Base-by-base conservation (phyloP, 2,888 invertebrate genomes). In the Galeruca laticollis region DNA sequence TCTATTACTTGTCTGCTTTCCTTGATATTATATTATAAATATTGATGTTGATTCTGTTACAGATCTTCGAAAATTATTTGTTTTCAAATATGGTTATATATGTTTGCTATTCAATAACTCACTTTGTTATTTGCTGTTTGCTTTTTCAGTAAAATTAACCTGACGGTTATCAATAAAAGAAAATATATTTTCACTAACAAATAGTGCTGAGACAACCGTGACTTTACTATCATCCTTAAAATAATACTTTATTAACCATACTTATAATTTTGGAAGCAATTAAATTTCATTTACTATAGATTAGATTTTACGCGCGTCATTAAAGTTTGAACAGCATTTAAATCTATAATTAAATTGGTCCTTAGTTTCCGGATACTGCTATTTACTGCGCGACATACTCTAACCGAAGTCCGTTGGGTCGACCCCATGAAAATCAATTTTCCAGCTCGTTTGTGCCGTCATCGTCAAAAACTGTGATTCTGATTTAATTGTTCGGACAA, bases 401-500 rank as follows among this genome's bases (percentile, higher is more conserved):
- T 54, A 11, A 54, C 18, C 18, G 20, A 57, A 13, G 18, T 10
- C 33, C 56, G 35, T 35, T 57, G 18, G 6, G 35, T 57, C 35
- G 33, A 57, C 35, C 13, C 10, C 15, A 57, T 57, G 11, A 57
- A 57, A 57, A 57, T 57, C 35, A 57, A 57, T 57, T 57, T 57
- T 35, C 56, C 18, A 11, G 56, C 56, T 20, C 35, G 56, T 57
- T 57, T 57, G 35, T 35, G 18, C 56, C 35, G 56, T 57, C 56
- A 35, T 35, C 35, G 35, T 57, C 31, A 18, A 57, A 57, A 57
- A 57, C 35, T 33, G 56, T 57, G 56, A 57, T 57, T 57, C 56
- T 57, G 15, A 33, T 57, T 57, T 20, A 57, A 57, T 57, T 31
- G 56, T 33, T 35, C 11, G 56, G 56, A 56, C 56, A 18, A 33